A percentile compares a stretch with the other conserved stretches of the same genome.
Evolutionary conservation across 2,888 invertebrate genomes (phyloP).

Genomic region (Exephanes ischioxanthus): DNA sequence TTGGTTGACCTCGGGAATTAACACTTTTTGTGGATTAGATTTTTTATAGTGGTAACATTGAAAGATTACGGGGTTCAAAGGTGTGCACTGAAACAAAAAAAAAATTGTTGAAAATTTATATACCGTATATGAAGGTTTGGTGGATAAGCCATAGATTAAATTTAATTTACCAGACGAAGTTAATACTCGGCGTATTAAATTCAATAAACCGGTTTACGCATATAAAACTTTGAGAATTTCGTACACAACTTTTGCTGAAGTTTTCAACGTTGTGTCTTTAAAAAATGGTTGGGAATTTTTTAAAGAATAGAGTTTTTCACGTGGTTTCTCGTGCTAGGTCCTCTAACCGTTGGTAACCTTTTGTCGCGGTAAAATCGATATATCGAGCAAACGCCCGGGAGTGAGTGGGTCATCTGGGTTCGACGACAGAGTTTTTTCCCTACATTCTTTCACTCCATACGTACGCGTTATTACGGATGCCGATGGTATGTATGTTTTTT

Average conservation of each 20-base stretch:
- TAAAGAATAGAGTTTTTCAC: slow-evolving; percentile 7
- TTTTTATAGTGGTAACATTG: not conserved
- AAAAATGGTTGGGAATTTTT: not conserved
- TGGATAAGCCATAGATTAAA: not conserved
- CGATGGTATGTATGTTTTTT: not conserved
- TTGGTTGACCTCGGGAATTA: not conserved
- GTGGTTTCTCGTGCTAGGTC: slow-evolving; percentile 3
- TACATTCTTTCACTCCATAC: slow-evolving; percentile 45
- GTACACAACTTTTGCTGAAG: not conserved
- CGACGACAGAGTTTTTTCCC: slow-evolving; percentile 38
- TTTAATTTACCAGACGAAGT: not conserved
- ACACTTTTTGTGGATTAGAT: slow-evolving; percentile 1
- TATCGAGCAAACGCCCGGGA: slow-evolving; percentile 76
- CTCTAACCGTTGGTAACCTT: slow-evolving; percentile 67
- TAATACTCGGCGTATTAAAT: not conserved
- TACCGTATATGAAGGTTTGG: not conserved
- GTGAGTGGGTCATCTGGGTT: slow-evolving; percentile 74
- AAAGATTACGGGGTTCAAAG: slow-evolving; percentile 1
- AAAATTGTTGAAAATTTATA: not conserved
- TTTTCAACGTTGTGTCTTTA: not conserved
- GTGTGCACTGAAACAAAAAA: not conserved
- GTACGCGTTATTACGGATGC: not conserved
- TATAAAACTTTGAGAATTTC: not conserved
- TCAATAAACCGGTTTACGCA: not conserved
- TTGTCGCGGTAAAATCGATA: slow-evolving; percentile 78